A percentile compares a stretch with the other conserved stretches of the same genome.
Conservation (phyloP, 2,113 vertebrate species). For the Colinus virginianus region DNA sequence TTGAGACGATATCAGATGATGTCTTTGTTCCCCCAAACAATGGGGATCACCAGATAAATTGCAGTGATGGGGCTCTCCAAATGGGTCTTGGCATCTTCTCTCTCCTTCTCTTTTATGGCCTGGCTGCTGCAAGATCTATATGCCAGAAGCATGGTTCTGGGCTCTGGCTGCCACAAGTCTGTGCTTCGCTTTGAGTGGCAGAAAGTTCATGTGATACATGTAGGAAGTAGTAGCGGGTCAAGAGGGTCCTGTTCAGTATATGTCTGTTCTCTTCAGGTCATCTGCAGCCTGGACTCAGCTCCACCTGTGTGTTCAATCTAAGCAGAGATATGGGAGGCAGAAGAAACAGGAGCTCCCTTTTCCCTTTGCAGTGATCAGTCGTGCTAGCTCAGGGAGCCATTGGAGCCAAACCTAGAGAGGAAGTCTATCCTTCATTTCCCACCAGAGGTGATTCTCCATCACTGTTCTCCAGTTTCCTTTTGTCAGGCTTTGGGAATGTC, state of each 20-base stretch:
- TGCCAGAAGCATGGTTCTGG: neutral
- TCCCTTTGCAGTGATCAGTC: neutral
- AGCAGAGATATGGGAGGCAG: neutral
- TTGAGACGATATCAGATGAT: neutral
- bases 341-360: neutral
- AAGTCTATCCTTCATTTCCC: neutral
- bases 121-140: neutral
- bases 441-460: neutral
- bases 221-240: neutral
- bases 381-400: neutral
- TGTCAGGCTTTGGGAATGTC: neutral
- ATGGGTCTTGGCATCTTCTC: neutral
- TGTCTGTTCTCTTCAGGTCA: accelerated
- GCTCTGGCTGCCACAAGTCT: accelerated
- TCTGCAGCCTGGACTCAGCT: neutral
- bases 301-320: neutral
- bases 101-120: neutral
- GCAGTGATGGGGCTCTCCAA: neutral
- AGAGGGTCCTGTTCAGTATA: neutral
- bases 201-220: neutral
- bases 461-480: neutral
- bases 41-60: conserved; percentile 11
- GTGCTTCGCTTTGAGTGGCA: neutral
- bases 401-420: neutral
- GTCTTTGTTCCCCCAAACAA: conserved; percentile 56